Evolutionary conservation across 2,797 vertebrate species (phyloP), one percentile per base, ranked within the genome.

Genomic region (Epinephelus coioides): DNA sequence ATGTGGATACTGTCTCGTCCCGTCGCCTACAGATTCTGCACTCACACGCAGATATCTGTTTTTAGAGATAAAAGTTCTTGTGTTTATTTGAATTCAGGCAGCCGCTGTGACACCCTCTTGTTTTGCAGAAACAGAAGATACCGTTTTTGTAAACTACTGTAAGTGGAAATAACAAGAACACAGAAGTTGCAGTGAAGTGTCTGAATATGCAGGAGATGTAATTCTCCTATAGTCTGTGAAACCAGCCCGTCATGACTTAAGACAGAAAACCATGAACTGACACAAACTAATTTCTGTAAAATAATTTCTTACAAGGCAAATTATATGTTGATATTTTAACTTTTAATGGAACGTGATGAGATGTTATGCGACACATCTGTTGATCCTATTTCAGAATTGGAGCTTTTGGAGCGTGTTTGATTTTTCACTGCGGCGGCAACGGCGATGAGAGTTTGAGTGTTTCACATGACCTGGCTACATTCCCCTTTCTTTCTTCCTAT

Each of bases 161-260:
- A 34, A 34, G 30, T 34, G 15, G 21, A 21, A 27, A n/a, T 5
- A 5, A 7, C n/a, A 17, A 55, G 38, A 68, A 65, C 6, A 1
- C 2, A 23, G 38, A 18, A n/a, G 12, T 6, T 43, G 10, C 25
- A 10, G 18, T 49, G 4, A 59, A 23, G n/a, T 55, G 55, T 12
- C 38, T 19, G 17, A 67, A 62, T 25, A 12, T 40, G 19, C 19
- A 1, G 43, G 7, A 64, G 25, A 23, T 17, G 34, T n/a, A 46
- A 21, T 30, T 72, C 13, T 17, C 1, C 13, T 25, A 7, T 44
- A n/a, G 69, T 80, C 64, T 67, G 68, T 79, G 80, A 80, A 79
- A 82, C n/a, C 81, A n/a, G n/a, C 62, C 30, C 21, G 74, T 25
- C 4, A 25, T 43, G 34, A 54, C 47, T 5, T 25, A 11, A 57